A percentile compares a stretch with the other conserved stretches of the same genome.
phyloP scores from a whole-genome alignment of 1,140 invertebrate genomes.

The Laupala kohalensis region DNA sequence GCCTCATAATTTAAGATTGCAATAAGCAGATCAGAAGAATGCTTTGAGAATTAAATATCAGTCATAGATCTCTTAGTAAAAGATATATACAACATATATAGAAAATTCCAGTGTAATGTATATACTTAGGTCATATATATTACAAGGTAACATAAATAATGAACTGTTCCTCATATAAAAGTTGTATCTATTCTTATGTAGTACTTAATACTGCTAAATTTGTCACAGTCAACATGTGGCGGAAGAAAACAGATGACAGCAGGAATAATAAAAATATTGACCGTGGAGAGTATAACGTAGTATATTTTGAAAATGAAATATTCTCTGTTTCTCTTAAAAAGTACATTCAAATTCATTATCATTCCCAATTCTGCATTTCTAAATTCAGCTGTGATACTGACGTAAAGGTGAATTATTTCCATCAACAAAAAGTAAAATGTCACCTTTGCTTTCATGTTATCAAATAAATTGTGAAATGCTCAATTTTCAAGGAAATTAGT shows the following conservation, averaged over 20 bases:
- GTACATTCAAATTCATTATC: too few species aligned
- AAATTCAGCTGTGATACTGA: too few species aligned
- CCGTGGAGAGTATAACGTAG: neutral
- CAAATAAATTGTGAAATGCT: too few species aligned
- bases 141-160: neutral
- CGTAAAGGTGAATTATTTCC: too few species aligned
- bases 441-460: too few species aligned
- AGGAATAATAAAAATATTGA: neutral
- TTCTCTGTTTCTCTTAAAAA: too few species aligned
- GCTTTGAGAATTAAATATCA: neutral
- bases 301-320: neutral
- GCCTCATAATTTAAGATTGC: slow-evolving; percentile 5
- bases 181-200: neutral
- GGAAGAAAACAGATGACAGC: neutral
- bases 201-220: neutral
- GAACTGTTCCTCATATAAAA: slow-evolving; percentile 3
- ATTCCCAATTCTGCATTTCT: too few species aligned
- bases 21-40: slow-evolving; percentile 3
- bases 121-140: slow-evolving; percentile 5
- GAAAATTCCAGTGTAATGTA: neutral
- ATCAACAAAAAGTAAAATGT: too few species aligned
- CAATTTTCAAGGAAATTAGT: too few species aligned
- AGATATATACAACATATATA: slow-evolving; percentile 1
- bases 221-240: neutral
- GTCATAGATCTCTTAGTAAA: slow-evolving; percentile 4